Base-by-base conservation (phyloP, 2,888 invertebrate species). In the Oegoconia quadripuncta region DNA sequence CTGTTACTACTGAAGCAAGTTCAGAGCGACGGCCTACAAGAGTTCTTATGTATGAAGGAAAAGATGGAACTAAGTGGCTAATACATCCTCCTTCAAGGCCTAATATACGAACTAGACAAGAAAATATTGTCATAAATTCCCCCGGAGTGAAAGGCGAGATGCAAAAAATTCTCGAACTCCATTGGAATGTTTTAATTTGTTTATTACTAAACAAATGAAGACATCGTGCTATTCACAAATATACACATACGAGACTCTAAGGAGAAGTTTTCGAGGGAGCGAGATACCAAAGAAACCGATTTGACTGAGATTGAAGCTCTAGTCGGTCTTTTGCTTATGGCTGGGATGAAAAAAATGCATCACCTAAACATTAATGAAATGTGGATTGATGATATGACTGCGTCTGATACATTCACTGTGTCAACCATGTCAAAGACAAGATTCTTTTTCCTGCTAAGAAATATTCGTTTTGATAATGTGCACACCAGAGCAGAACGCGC, bases 381-480 rank as follows among this genome's bases (percentile, higher is more conserved):
- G 34, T 34, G 22, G 23, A 14, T 12, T 4, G 23, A 22, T 23
- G 34, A 37, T 32, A 32, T 33, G 25, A 32, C 37, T 11, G 31
- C 37, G 6, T 32, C 37, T 32, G 37, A 43, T 22, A 13, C 37
- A 22, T 44, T 40, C 30, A n/a, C n/a, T n/a, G 37, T 31, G 20
- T 34, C 34, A 17, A 35, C 39, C 18, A 42, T 42, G 42, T 32
- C 27, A 13, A 23, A 8, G 12, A 35, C 18, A 13, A 35, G 42
- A 13, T 45, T 41, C 18, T 34, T 16, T 26, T 41, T 45, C 37
- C 27, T 45, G 22, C 31, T 42, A 5, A 30, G 46, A 30, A 4
- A 23, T 42, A 4, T 46, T 3, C 33, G 46, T 8, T 46, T 46
- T 35, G 42, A 46, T 39, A 41, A 38, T 35, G 29, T 40, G 22